Percentiles rank a stretch among this genome's conserved stretches.
These are phyloP conservation scores for Neosalanx taihuensis DNA, from an alignment of 2,797 vertebrate genomes.

Conservation along the genomic window DNA sequence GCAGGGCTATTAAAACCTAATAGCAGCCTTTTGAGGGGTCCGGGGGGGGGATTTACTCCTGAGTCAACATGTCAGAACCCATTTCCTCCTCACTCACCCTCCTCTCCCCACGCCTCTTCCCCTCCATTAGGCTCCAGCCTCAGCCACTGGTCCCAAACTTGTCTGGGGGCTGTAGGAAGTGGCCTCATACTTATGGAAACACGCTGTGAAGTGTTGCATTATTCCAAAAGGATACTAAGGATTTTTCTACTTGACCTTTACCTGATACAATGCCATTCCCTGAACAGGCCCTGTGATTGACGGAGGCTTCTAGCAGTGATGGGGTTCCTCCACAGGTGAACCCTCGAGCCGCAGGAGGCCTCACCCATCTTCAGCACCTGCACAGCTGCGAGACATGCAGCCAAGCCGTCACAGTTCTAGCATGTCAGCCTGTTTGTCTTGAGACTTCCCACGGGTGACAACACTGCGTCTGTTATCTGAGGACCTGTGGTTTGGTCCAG, in stretches of 20 bases:
- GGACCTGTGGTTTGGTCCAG: slow-evolving; percentile 43
- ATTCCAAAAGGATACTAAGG: background rate
- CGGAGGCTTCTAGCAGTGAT: background rate
- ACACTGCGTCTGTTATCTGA: slow-evolving; percentile 64
- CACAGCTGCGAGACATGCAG: slow-evolving; percentile 25
- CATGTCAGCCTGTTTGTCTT: slow-evolving; percentile 67
- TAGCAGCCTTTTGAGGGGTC: slow-evolving; percentile 64
- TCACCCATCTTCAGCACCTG: slow-evolving; percentile 38
- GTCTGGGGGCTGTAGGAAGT: background rate
- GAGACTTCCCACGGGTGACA: slow-evolving; percentile 67
- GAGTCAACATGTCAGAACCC: slow-evolving; percentile 77
- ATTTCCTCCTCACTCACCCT: slow-evolving; percentile 71
- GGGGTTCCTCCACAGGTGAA: too few relatives aligned
- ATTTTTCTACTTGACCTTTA: background rate
- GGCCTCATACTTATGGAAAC: background rate
- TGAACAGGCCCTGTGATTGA: background rate
- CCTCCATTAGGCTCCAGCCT: slow-evolving; percentile 57
- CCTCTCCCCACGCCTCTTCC: slow-evolving; percentile 40
- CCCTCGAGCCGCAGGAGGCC: background rate
- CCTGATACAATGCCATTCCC: background rate
- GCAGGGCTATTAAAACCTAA: slow-evolving; percentile 69
- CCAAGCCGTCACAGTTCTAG: slow-evolving; percentile 33
- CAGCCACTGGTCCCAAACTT: slow-evolving; percentile 33
- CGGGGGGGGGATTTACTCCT: slow-evolving; percentile 66
- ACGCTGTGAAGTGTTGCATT: background rate